Evolutionary conservation across 2,888 invertebrate species (phyloP), one percentile per base, ranked within the genome.

Genomic region (Abrostola tripartita): DNA sequence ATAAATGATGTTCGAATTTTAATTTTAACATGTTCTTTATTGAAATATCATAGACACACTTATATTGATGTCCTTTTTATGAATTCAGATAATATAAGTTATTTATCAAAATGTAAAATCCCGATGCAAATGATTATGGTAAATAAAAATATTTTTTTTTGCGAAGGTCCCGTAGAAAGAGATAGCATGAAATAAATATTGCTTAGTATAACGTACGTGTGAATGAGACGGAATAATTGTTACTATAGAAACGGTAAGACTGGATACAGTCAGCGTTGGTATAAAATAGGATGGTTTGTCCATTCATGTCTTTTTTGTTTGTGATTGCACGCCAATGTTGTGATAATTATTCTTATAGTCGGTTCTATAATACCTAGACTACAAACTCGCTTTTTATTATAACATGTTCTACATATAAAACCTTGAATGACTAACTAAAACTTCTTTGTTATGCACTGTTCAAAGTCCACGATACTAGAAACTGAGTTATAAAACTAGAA

Each of bases 1-100:
- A 37, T 37, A 51, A 52, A 24, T 52, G 11, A 52, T 61, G n/a
- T 52, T 67, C 59, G 12, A 40, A 10, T 60, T 58, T 44, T 5
- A 37, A 36, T 41, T 36, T 36, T 35, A n/a, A 36, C 24, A 50
- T 10, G 11, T 35, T 36, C 9, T 36, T 49, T 50, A 50, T 11
- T 50, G 8, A 8, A 47, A 14, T 47, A 12, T 9, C 24, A 24
- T 47, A 24, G 40, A 40, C 4, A 40, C 9, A 8, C 5, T 24
- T 24, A 14, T 47, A 8, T 14, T 47, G 10, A 42, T 38, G 10
- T 50, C 37, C 6, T 12, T 44, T 57, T 51, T 53, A 42, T 35
- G 36, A 36, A 12, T 54, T 54, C 41, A 41, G 35, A 50, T 44
- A 41, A 8, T 14, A 4, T 47, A 14, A 12, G 14, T 42, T 7